Evolutionary conservation across 2,113 vertebrate genomes (phyloP), one percentile per base, ranked within the genome.

Genomic region (Parotia lawesii): DNA sequence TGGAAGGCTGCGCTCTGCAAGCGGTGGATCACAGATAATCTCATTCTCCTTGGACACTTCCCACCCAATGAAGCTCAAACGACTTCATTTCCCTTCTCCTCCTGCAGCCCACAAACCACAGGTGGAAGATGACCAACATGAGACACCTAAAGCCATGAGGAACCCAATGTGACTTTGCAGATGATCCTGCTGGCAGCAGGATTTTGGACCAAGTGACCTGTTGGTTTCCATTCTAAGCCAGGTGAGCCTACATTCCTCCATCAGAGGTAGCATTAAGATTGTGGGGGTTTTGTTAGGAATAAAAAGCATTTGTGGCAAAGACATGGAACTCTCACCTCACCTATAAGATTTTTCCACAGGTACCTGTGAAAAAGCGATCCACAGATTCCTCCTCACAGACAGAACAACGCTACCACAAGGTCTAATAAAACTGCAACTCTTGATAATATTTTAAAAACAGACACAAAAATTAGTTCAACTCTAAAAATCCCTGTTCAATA

Each of bases 91-190:
- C 21, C 78, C 75, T 65, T 60, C 24, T 19, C 19, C 9, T 66
- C 21, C 22, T 35, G 33, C 54, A 42, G 25, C 44, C 56, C 48
- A 21, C n/a, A 73, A 65, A 44, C 38, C 61, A 75, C 16, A 11
- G 27, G 14, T 10, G 12, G 40, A 83, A 78, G 18, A 51, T 0
- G 0, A 79, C 33, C 0, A 0, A 57, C 2, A 2, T 1, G 15
- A 85, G 33, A 57, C 19, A 24, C 22, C 21, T 44, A 56, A 91
- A 89, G 44, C 19, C 3, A 1, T 0, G 0, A 77, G 71, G n/a
- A 91, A 73, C 24, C 6, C 1, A 0, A 22, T 8, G 8, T 47
- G 45, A 69, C 50, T 21, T 56, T 2, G 1, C 24, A 89, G 37
- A n/a, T 0, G 0, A 29, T 10, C 3, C 2, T 27, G 21, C 14